Base-by-base conservation (phyloP, 2,888 invertebrate genomes). In the Yponomeuta evonymella region DNA sequence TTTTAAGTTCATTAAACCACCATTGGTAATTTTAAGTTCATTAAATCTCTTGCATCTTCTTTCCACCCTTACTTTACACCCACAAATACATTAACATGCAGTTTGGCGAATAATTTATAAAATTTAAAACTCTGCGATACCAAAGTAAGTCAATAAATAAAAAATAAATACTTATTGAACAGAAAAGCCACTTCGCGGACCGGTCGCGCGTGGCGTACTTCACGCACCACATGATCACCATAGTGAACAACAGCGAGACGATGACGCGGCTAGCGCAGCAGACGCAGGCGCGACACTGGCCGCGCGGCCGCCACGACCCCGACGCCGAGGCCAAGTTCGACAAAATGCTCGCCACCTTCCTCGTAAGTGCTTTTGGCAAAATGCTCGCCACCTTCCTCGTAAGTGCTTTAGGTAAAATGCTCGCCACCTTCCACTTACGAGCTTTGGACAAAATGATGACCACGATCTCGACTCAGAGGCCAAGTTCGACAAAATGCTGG, bases 191-290 rank as follows among this genome's bases (percentile, higher is more conserved):
- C 89, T 98, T 99, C 86, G 96, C 97, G 79, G 98, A 99, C 84
- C 94, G 99, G 9, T 97, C 96, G 78, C 96, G 96, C 83, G 95
- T 96, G 67, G 96, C 95, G 71, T 98, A 96, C 89, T 99, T 97
- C 85, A 97, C 98, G 0, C 97, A 98, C 83, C 97, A 98, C 87
- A 97, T 98, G 94, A 98, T 98, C 77, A 98, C 98, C 0, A 96
- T 98, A 72, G 96, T 98, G 62, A 99, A 99, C 91, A 99, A 99
- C 90, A 97, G 98, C 83, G 94, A 97, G 79, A 97, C 97, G 84
- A 96, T 99, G 91, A 95, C 96, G 72, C 97, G 98, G 77, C 93
- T 98, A 75, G 97, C 98, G 71, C 95, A 95, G 78, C 96, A 97
- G 87, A 95, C 97, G 89, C 97, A 97, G 84, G 94, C 48, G 95